A percentile compares a stretch with the other conserved stretches of the same genome.
phyloP scores from a whole-genome alignment of 2,888 invertebrate genomes.

The Cephus rjabovi region DNA sequence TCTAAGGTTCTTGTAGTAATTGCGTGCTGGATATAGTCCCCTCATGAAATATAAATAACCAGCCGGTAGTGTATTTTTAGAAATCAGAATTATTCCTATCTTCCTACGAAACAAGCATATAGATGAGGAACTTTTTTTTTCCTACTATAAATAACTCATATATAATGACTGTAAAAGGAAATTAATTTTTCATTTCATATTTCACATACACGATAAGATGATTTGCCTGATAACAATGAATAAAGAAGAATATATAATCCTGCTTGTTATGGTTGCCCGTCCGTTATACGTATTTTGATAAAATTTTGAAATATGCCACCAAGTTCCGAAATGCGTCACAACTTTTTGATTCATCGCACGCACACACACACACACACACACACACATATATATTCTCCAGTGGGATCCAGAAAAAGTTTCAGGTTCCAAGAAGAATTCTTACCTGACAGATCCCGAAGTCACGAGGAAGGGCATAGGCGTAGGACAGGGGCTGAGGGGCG shows the following conservation, averaged over 20 bases:
- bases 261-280: neutral
- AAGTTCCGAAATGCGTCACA: too few relatives aligned
- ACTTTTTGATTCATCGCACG: neutral
- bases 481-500: slow-evolving; percentile 77
- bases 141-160: neutral
- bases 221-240: neutral
- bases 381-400: neutral
- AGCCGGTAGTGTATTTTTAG: slow-evolving; percentile 8
- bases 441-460: slow-evolving; percentile 79
- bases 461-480: slow-evolving; percentile 82
- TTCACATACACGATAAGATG: neutral
- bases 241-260: neutral
- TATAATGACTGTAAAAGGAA: neutral
- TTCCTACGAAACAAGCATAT: neutral
- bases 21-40: slow-evolving; percentile 8
- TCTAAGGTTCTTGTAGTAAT: neutral
- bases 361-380: too few relatives aligned
- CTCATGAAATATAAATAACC: slow-evolving; percentile 13
- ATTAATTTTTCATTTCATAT: neutral
- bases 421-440: slow-evolving; percentile 52
- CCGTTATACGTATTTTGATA: neutral
- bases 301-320: neutral
- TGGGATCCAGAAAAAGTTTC: neutral
- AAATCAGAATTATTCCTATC: neutral
- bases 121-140: neutral